phyloP scores from a whole-genome alignment of 2,888 invertebrate species.

The Sarcophaga caerulescens region DNA sequence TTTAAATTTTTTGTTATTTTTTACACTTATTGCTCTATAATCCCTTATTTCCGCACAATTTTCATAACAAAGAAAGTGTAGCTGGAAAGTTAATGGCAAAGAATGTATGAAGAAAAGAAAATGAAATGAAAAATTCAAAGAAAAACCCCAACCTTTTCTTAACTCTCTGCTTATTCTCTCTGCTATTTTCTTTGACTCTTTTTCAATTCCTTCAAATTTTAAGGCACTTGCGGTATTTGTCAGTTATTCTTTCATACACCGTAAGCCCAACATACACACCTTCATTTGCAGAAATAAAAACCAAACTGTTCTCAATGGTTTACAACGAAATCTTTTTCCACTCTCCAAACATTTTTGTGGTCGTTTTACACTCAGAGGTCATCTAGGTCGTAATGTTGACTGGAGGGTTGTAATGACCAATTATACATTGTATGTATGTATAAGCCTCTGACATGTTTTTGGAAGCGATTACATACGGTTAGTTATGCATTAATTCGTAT shows the following conservation, averaged over 20 bases:
- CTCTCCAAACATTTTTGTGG: background rate
- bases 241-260: background rate
- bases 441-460: too few species aligned
- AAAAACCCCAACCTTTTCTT: background rate
- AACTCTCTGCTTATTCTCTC: background rate
- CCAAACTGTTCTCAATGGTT: constrained; percentile 1
- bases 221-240: constrained; percentile 12
- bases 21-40: constrained; percentile 19
- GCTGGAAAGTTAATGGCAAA: constrained; percentile 4
- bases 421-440: too few species aligned
- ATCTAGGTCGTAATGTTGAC: background rate
- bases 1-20: background rate
- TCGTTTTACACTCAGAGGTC: constrained; percentile 9
- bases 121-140: background rate
- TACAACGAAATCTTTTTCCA: constrained; percentile 6
- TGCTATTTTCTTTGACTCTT: background rate
- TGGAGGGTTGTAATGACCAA: too few species aligned
- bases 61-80: background rate
- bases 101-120: background rate
- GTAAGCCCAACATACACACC: too few species aligned
- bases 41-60: constrained; percentile 12
- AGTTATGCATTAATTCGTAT: too few species aligned
- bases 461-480: too few species aligned
- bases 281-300: background rate
- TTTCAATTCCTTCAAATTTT: constrained; percentile 5